A percentile compares a stretch with the other conserved stretches of the same genome.
phyloP scores from a whole-genome alignment of 2,797 vertebrate species.

The Danionella dracula region DNA sequence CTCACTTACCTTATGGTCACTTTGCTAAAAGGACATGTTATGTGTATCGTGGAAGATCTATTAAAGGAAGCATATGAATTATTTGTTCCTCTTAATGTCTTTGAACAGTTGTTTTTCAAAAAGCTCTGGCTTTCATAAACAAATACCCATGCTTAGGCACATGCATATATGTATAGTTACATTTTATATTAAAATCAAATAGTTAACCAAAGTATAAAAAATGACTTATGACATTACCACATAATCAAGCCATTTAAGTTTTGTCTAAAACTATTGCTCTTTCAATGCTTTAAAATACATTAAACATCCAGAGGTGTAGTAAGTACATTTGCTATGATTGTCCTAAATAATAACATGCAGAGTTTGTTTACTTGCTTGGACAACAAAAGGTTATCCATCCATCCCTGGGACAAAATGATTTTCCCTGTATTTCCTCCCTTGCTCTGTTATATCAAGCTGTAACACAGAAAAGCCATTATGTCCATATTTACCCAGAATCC shows the following conservation, averaged over 20 bases:
- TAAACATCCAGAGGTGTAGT: too few relatives aligned
- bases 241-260: background rate
- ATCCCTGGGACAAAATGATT: background rate
- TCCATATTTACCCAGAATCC: background rate
- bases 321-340: too few relatives aligned
- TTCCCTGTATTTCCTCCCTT: background rate
- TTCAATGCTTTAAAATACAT: slow-evolving; percentile 2
- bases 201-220: too few relatives aligned
- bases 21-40: background rate
- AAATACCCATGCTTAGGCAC: too few relatives aligned
- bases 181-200: too few relatives aligned
- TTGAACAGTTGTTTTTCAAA: background rate
- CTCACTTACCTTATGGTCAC: slow-evolving; percentile 12
- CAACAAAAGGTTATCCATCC: background rate
- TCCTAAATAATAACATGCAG: too few relatives aligned
- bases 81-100: background rate
- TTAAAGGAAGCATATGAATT: background rate
- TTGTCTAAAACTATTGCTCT: background rate
- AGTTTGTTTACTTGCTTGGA: too few relatives aligned
- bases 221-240: too few relatives aligned
- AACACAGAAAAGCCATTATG: background rate
- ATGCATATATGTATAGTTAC: too few relatives aligned
- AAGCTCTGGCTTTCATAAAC: background rate
- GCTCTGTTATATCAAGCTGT: background rate
- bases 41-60: background rate